A percentile compares a stretch with the other conserved stretches of the same genome.
Evolutionary conservation across 2,113 vertebrate species (phyloP).

Genomic region (Siniperca chuatsi): DNA sequence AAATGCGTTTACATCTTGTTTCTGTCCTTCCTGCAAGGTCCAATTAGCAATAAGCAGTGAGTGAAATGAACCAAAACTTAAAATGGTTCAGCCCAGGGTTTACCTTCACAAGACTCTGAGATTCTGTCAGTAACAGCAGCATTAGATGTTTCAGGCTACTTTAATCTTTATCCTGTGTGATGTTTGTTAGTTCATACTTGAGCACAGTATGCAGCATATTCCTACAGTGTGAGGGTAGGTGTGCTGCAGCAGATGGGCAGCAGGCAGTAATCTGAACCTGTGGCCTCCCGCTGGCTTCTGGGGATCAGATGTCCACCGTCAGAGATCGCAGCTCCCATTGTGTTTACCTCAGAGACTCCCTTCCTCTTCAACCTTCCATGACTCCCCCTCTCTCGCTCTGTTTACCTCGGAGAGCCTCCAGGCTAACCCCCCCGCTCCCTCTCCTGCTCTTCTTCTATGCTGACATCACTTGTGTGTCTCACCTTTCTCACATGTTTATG

Average conservation of each 20-base stretch:
- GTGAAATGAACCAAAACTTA: background rate
- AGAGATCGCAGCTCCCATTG: conserved; percentile 83
- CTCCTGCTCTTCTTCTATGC: conserved; percentile 45
- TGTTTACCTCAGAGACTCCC: conserved; percentile 74
- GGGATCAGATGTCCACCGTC: conserved; percentile 78
- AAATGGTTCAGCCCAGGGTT: background rate
- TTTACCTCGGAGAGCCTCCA: conserved; percentile 40
- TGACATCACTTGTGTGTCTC: conserved; percentile 68
- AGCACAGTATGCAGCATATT: conserved; percentile 1
- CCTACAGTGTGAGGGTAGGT: conserved; percentile 6
- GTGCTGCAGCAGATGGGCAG: conserved; percentile 59
- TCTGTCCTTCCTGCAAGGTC: background rate
- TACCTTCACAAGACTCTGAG: background rate
- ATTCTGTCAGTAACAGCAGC: background rate
- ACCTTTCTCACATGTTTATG: conserved; percentile 47
- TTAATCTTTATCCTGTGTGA: background rate
- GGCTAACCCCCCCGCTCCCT: background rate
- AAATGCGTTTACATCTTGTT: background rate
- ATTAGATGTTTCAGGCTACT: conserved; percentile 1
- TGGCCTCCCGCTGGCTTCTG: conserved; percentile 63
- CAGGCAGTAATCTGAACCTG: conserved; percentile 78
- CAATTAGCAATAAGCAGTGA: background rate
- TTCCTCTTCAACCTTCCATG: conserved; percentile 54
- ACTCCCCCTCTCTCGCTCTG: conserved; percentile 38
- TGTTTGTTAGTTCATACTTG: conserved; percentile 16